Evolutionary conservation across 2,888 invertebrate genomes (phyloP).

Genomic region (Dastarcus helophoroides): DNA sequence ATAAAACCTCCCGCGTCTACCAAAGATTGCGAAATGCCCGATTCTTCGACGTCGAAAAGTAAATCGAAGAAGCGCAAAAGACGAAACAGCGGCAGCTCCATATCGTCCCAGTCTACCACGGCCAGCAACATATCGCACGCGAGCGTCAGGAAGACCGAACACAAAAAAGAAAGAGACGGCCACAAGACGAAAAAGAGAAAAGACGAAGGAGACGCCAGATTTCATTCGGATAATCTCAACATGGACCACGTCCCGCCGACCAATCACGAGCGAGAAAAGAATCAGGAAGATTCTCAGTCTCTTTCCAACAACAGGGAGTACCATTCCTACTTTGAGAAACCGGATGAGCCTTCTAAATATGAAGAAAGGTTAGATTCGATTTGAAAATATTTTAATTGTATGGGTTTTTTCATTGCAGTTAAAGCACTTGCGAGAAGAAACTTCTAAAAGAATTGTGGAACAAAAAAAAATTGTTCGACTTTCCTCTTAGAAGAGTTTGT

Average conservation of each 20-base stretch:
- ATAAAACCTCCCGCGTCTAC: conserved; percentile 3
- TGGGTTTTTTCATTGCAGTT: too few relatives aligned
- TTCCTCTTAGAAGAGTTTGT: too few relatives aligned
- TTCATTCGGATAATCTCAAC: conserved; percentile 26
- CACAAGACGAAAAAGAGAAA: conserved; percentile 31
- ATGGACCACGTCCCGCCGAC: conserved; percentile 41
- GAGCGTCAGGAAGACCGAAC: conserved; percentile 20
- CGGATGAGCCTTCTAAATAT: conserved; percentile 51
- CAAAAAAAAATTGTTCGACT: too few relatives aligned
- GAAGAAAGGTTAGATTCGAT: conserved; percentile 43
- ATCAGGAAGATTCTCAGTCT: conserved; percentile 7
- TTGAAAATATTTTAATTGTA: too few relatives aligned
- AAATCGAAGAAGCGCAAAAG: conserved; percentile 34
- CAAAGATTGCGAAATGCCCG: conserved; percentile 1
- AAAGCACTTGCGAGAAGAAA: too few relatives aligned
- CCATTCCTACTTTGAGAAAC: conserved; percentile 54
- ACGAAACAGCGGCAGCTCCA: conserved; percentile 32
- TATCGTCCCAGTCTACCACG: conserved; percentile 27
- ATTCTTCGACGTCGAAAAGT: conserved; percentile 13
- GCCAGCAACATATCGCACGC: conserved; percentile 29
- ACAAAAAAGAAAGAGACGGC: conserved; percentile 25
- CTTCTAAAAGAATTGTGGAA: too few relatives aligned
- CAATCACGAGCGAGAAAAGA: conserved; percentile 54
- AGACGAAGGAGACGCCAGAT: conserved; percentile 28
- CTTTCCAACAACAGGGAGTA: conserved; percentile 5